Percentiles rank a stretch among this genome's conserved stretches.
These are phyloP conservation scores for Nesometra sesokonis DNA, from an alignment of 35 echinoderm and acorn worm species.

Conservation along the genomic window DNA sequence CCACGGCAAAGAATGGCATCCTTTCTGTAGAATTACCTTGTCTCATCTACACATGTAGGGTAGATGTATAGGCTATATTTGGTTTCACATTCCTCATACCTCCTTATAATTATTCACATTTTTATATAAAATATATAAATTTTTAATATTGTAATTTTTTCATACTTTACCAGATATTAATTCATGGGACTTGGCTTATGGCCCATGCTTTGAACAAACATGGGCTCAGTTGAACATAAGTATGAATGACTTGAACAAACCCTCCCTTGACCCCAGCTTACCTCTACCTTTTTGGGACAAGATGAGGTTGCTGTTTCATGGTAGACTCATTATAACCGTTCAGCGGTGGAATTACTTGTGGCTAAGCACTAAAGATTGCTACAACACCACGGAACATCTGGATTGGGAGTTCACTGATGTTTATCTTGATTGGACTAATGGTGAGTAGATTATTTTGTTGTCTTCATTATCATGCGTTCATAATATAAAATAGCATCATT, in stretches of 20 bases:
- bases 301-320: constrained; percentile 75
- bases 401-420: constrained; percentile 85
- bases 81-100: no score
- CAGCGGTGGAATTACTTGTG: constrained; percentile 72
- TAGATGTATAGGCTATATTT: not conserved
- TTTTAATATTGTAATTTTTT: not conserved
- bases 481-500: no score
- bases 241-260: constrained; percentile 74
- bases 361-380: constrained; percentile 66
- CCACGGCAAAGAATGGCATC: no score
- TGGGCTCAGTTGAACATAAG: constrained; percentile 66
- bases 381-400: constrained; percentile 79
- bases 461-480: no score
- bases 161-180: constrained; percentile 41
- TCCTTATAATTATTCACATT: no score
- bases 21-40: no score
- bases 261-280: constrained; percentile 72
- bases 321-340: constrained; percentile 55
- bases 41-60: no score
- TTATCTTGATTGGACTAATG: constrained; percentile 92
- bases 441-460: constrained; percentile 19
- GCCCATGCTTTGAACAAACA: constrained; percentile 66
- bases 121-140: not conserved
- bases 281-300: constrained; percentile 91
- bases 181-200: constrained; percentile 58